Percentiles rank a stretch among this genome's conserved stretches.
phyloP scores from a whole-genome alignment of 2,797 vertebrate genomes.

The Sebastes matsubarae region DNA sequence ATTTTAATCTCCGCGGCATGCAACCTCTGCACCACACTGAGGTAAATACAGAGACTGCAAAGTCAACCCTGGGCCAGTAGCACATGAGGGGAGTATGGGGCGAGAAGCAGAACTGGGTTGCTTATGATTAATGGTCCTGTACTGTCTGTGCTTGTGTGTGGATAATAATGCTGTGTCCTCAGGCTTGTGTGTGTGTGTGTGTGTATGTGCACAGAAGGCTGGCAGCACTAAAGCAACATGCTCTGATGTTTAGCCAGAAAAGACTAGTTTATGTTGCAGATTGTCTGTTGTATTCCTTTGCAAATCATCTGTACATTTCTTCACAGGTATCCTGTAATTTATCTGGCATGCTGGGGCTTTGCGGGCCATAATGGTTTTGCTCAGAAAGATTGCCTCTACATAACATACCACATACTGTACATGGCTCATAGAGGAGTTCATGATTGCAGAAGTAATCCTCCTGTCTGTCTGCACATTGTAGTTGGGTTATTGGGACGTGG shows the following conservation, averaged over 20 bases:
- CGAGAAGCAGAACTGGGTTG: constrained; percentile 67
- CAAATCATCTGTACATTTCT: constrained; percentile 10
- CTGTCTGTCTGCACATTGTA: neutral
- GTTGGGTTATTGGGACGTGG: constrained; percentile 54
- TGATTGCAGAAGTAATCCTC: constrained; percentile 38
- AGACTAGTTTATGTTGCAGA: constrained; percentile 12
- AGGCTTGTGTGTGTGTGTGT: constrained; percentile 7
- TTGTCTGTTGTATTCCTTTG: constrained; percentile 4
- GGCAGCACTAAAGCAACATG: constrained; percentile 12
- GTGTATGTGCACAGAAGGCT: neutral
- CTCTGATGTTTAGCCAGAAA: constrained; percentile 15
- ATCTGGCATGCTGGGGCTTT: constrained; percentile 8
- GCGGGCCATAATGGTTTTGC: constrained; percentile 15
- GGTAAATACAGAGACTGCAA: constrained; percentile 69
- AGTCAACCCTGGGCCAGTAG: constrained; percentile 58
- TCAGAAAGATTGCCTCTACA: neutral
- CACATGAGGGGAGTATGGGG: constrained; percentile 39
- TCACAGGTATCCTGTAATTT: constrained; percentile 22
- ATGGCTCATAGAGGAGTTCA: constrained; percentile 19
- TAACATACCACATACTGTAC: constrained; percentile 16
- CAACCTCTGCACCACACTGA: constrained; percentile 50
- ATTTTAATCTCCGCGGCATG: constrained; percentile 56
- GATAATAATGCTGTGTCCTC: constrained; percentile 16
- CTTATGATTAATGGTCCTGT: constrained; percentile 63
- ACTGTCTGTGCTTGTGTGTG: neutral